phyloP scores from a whole-genome alignment of 2,888 invertebrate species.

The Rhingia campestris region DNA sequence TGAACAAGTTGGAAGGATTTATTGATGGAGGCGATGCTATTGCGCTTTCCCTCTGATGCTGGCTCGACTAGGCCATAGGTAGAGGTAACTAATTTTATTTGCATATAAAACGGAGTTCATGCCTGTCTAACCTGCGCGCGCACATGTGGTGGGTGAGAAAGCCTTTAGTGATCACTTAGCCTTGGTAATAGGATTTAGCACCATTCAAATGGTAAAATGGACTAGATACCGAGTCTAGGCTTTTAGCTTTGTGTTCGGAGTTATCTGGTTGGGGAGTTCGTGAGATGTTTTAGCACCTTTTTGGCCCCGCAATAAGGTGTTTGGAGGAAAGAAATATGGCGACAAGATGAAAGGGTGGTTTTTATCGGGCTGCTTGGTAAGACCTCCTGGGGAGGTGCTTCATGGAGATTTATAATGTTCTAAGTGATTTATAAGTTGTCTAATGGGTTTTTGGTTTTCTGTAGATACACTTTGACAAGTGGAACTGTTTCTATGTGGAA shows the following conservation, averaged over 20 bases:
- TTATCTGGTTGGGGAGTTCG: neutral
- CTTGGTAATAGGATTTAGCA: conserved; percentile 45
- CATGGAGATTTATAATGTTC: conserved; percentile 46
- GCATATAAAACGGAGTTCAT: conserved; percentile 65
- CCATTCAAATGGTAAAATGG: conserved; percentile 56
- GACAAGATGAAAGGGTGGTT: conserved; percentile 41
- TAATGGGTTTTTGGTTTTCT: neutral
- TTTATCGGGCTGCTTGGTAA: conserved; percentile 22
- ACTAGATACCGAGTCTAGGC: conserved; percentile 27
- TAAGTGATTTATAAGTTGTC: conserved; percentile 16
- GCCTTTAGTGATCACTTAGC: conserved; percentile 67
- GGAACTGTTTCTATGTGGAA: no score
- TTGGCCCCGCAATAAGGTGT: conserved; percentile 25
- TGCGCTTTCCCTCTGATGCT: conserved; percentile 18
- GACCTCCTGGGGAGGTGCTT: conserved; percentile 49
- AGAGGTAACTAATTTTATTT: conserved; percentile 68
- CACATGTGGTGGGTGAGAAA: conserved; percentile 45
- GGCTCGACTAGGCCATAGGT: conserved; percentile 40
- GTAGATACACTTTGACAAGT: neutral
- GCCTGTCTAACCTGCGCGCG: conserved; percentile 26
- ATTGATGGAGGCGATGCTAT: conserved; percentile 40
- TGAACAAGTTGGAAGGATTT: conserved; percentile 71
- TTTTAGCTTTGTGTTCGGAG: conserved; percentile 2
- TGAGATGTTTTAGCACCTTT: conserved; percentile 54
- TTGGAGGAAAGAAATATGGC: conserved; percentile 29